Evolutionary conservation across 2,113 vertebrate genomes (phyloP).

Genomic region (Pedionomus torquatus): DNA sequence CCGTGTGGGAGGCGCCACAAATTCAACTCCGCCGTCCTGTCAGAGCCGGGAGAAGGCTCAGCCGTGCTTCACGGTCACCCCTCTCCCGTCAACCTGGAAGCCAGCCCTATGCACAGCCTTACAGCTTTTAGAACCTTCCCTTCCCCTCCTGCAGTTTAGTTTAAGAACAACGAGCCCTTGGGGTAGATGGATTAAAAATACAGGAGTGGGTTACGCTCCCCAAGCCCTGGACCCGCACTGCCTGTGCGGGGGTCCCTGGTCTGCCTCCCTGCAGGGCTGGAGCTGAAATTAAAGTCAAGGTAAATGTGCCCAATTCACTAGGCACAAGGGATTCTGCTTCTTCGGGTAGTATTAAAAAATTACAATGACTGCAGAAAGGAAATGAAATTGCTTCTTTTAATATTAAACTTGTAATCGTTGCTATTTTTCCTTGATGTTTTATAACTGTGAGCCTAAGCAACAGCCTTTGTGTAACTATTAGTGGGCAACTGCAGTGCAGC

Average conservation of each 20-base stretch:
- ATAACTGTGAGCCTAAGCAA: not conserved
- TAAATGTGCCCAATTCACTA: not conserved
- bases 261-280: not conserved
- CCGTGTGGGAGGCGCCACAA: not conserved
- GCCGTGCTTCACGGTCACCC: slow-evolving; percentile 1
- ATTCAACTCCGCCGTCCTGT: slow-evolving; percentile 12
- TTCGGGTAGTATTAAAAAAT: not conserved
- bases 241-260: not conserved
- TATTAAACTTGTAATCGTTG: not conserved
- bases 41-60: not conserved
- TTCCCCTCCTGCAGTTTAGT: not conserved
- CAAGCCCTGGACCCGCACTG: not conserved
- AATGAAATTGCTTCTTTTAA: slow-evolving; percentile 35
- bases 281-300: not conserved
- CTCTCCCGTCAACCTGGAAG: not conserved
- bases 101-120: not conserved
- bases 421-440: not conserved
- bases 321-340: not conserved
- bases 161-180: slow-evolving; percentile 25
- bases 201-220: not conserved
- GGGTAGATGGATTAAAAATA: slow-evolving; percentile 21
- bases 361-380: not conserved
- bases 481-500: not conserved
- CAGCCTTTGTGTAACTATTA: not conserved
- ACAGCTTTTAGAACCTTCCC: not conserved